Evolutionary conservation across 1,140 invertebrate species (phyloP).

Genomic region (Bombus superbus): DNA sequence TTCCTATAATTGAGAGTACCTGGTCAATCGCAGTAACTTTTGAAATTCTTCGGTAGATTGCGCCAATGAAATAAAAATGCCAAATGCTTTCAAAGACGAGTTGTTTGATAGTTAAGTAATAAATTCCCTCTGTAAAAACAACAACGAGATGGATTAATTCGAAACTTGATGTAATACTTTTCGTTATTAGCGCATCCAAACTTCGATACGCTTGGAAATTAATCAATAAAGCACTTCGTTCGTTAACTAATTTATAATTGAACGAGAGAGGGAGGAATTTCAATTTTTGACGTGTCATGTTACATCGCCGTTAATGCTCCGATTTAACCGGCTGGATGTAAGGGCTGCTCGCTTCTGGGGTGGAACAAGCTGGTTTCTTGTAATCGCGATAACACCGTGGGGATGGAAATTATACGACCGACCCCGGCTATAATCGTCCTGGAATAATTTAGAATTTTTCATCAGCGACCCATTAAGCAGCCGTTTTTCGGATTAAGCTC

Average conservation of each 20-base stretch:
- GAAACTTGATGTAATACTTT: not conserved
- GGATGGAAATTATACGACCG: not conserved
- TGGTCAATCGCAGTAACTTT: accelerated
- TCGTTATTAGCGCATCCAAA: not conserved
- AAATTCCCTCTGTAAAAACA: not conserved
- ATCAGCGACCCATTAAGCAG: constrained; percentile 9
- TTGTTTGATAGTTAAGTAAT: too few relatives aligned
- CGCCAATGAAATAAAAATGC: too few relatives aligned
- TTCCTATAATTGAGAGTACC: too few relatives aligned
- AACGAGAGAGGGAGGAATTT: constrained; percentile 16
- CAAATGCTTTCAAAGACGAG: too few relatives aligned
- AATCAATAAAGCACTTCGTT: constrained; percentile 58
- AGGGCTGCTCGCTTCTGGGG: not conserved
- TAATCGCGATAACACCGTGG: constrained; percentile 6
- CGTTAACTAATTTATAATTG: constrained; percentile 61
- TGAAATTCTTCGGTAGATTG: too few relatives aligned
- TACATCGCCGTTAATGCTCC: constrained; percentile 11
- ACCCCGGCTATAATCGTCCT: constrained; percentile 5
- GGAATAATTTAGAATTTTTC: constrained; percentile 29
- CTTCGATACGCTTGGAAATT: constrained; percentile 4
- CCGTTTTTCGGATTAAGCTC: constrained; percentile 10
- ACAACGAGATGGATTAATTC: not conserved
- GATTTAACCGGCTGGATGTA: constrained; percentile 40
- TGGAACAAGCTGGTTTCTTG: constrained; percentile 9
- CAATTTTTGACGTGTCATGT: constrained; percentile 45